Evolutionary conservation across 2,113 vertebrate species (phyloP).

Genomic region (Microtus oregoni): DNA sequence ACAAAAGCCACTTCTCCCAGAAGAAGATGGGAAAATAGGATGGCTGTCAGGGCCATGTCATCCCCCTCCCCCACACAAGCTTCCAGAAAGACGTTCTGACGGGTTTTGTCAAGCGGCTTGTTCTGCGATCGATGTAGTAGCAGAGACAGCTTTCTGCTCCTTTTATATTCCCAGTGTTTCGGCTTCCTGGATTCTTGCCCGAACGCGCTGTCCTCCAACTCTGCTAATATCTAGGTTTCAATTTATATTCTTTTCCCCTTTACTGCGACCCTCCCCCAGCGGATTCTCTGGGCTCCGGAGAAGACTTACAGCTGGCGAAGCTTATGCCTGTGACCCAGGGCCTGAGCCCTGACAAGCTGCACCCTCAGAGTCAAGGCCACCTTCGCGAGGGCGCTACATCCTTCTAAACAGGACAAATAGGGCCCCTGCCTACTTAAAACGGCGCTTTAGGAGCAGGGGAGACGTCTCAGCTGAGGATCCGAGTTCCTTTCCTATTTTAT

Average conservation of each 20-base stretch:
- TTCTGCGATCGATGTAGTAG: conserved; percentile 77
- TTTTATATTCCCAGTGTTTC: conserved; percentile 82
- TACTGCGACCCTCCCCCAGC: background rate
- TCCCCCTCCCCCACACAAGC: conserved; percentile 75
- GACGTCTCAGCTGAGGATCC: background rate
- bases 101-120: conserved; percentile 82
- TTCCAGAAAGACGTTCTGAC: conserved; percentile 82
- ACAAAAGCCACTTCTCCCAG: conserved; percentile 80
- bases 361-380: background rate
- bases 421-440: background rate
- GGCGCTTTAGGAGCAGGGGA: background rate
- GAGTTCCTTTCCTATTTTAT: background rate
- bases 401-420: background rate
- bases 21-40: conserved; percentile 79
- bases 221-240: conserved; percentile 77
- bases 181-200: conserved; percentile 84
- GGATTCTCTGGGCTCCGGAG: conserved; percentile 50
- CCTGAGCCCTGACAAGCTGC: background rate
- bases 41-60: conserved; percentile 79
- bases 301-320: conserved; percentile 20
- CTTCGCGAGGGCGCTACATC: background rate
- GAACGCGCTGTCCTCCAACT: conserved; percentile 72
- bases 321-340: background rate
- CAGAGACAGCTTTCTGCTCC: conserved; percentile 82
- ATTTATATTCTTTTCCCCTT: conserved; percentile 83